phyloP scores from a whole-genome alignment of 2,113 vertebrate species.

The Hoplias malabaricus region DNA sequence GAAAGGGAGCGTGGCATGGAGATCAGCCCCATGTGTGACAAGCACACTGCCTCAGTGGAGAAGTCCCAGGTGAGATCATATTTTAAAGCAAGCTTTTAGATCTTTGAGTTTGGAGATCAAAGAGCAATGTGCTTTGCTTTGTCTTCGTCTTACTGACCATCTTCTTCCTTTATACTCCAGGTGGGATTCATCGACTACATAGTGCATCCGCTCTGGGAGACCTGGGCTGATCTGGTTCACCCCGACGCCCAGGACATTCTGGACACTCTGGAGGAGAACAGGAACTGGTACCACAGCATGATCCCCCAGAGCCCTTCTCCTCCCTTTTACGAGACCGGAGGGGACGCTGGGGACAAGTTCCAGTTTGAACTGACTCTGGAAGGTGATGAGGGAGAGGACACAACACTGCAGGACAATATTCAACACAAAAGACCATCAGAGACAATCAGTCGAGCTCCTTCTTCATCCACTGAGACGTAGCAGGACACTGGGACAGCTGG shows the following conservation, averaged over 20 bases:
- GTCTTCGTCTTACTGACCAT: background rate
- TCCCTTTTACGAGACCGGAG: constrained; percentile 82
- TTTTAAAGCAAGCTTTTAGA: no score
- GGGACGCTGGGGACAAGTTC: constrained; percentile 84
- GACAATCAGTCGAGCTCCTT: constrained; percentile 63
- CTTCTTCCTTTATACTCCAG: constrained; percentile 62
- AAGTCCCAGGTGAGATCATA: constrained; percentile 86
- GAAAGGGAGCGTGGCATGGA: constrained; percentile 96
- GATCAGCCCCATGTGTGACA: constrained; percentile 98
- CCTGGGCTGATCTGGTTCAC: constrained; percentile 97
- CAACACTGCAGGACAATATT: constrained; percentile 63
- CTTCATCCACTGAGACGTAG: constrained; percentile 80
- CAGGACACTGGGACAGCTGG: constrained; percentile 10
- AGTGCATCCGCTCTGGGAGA: constrained; percentile 97
- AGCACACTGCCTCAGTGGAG: constrained; percentile 95
- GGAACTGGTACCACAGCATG: constrained; percentile 99
- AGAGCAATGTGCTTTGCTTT: background rate
- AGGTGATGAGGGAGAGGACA: constrained; percentile 79
- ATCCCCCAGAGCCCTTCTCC: constrained; percentile 97
- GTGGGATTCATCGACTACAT: constrained; percentile 98
- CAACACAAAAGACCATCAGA: constrained; percentile 53
- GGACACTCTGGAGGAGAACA: constrained; percentile 95
- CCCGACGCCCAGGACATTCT: constrained; percentile 98
- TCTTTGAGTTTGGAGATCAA: no score
- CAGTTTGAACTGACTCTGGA: constrained; percentile 93